Evolutionary conservation across 1,140 invertebrate species (phyloP), one percentile per base, ranked within the genome.

Genomic region (Hylaeus anthracinus): DNA sequence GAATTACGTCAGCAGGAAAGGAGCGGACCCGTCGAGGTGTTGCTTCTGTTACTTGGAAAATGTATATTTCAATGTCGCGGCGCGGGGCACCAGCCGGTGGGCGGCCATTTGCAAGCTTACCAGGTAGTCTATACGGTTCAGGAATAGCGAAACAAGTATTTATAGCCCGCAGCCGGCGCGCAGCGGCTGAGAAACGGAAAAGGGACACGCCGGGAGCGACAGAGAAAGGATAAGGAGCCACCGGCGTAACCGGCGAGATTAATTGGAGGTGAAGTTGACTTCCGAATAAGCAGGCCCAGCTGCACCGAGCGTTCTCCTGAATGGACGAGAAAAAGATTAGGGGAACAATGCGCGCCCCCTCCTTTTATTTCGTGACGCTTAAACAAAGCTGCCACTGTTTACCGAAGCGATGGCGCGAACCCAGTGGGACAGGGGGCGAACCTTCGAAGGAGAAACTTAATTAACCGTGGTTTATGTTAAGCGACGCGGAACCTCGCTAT

Each of bases 1-100:
- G 48, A 64, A 55, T 55, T 64, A 72, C 76, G 67, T 64, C 69
- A 64, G 48, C 75, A 37, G 58, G 45, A 39, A 77, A 58, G 12
- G 14, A 65, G 45, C 26, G n/a, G 60, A 67, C 15, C 71, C 56
- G 63, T 67, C 48, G 48, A 81, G 74, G 74, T 78, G 80, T 82
- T 82, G 53, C 67, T 72, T 82, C 80, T 72, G 74, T 72, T 78
- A 66, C 75, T 82, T 72, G 80, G 67, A 82, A 72, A 70, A 81
- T 86, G 79, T 81, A 69, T 79, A 82, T 86, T 83, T 88, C 81
- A 88, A 75, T 86, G 88, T 87, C 79, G 72, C 61, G n/a, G 8
- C 15, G 5, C 15, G n/a, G 9, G 41, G 71, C 39, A 64, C 48
- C 26, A 73, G 60, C 70, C 41, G 66, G 72, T 58, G 81, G 82